These are phyloP conservation scores for Tauraco hartlaubi DNA, from an alignment of 2,797 vertebrate genomes.

Conservation along the genomic window DNA sequence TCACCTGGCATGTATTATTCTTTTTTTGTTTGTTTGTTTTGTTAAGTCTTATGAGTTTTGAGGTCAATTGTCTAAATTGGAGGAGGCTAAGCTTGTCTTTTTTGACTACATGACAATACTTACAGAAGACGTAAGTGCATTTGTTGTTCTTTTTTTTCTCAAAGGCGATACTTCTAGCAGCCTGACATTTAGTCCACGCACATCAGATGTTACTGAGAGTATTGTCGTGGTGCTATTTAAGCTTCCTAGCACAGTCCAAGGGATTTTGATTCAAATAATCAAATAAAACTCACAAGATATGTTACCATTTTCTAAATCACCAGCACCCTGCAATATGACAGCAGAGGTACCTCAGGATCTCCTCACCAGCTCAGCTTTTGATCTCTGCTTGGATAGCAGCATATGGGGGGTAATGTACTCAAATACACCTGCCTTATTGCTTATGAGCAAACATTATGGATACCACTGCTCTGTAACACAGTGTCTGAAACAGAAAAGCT, in stretches of 20 bases:
- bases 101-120: not conserved
- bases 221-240: not conserved
- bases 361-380: not conserved
- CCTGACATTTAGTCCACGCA: not conserved
- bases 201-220: not conserved
- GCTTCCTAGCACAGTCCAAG: not conserved
- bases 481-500: constrained; percentile 13
- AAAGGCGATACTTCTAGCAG: not conserved
- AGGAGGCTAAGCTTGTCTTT: not conserved
- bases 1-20: not conserved
- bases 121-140: not conserved
- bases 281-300: not conserved
- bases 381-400: not conserved
- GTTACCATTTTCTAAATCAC: not conserved
- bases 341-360: not conserved
- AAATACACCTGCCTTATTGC: not conserved
- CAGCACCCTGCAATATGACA: not conserved
- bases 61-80: not conserved
- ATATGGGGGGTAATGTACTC: not conserved
- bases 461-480: constrained; percentile 39
- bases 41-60: not conserved
- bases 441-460: not conserved
- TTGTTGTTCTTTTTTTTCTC: not conserved
- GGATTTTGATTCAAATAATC: not conserved
- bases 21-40: not conserved